phyloP scores from a whole-genome alignment of 2,888 invertebrate species.

The Carabus problematicus region DNA sequence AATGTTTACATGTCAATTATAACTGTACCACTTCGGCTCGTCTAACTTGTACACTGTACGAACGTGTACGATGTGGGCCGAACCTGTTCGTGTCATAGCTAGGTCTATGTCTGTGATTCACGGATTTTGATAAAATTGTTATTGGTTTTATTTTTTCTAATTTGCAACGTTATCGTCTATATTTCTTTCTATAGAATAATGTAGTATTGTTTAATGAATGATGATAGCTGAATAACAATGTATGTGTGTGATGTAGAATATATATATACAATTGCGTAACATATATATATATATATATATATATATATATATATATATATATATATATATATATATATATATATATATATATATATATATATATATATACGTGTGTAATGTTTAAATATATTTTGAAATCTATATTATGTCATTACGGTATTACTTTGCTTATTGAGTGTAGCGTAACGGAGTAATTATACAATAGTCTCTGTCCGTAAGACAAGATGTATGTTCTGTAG shows the following conservation, averaged over 20 bases:
- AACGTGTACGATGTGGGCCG: slow-evolving; percentile 6
- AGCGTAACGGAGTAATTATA: too few relatives aligned
- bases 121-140: slow-evolving; percentile 19
- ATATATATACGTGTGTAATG: background rate
- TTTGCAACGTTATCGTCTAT: background rate
- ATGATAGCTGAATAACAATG: too few relatives aligned
- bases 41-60: slow-evolving; percentile 9
- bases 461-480: too few relatives aligned
- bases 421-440: too few relatives aligned
- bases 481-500: too few relatives aligned
- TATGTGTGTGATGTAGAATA: background rate
- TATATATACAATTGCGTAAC: background rate
- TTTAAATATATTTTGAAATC: too few relatives aligned
- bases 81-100: background rate
- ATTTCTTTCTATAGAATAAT: too few relatives aligned
- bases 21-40: slow-evolving; percentile 13
- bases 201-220: too few relatives aligned
- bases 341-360: background rate
- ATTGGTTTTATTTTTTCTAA: slow-evolving; percentile 11
- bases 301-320: slow-evolving; percentile 4
- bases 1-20: slow-evolving; percentile 35
- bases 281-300: slow-evolving; percentile 1
- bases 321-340: slow-evolving; percentile 4
- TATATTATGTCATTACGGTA: too few relatives aligned
- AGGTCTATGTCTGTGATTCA: slow-evolving; percentile 28